These are phyloP conservation scores for Tetranychus truncatus DNA, from an alignment of 2,888 invertebrate species.

Conservation along the genomic window DNA sequence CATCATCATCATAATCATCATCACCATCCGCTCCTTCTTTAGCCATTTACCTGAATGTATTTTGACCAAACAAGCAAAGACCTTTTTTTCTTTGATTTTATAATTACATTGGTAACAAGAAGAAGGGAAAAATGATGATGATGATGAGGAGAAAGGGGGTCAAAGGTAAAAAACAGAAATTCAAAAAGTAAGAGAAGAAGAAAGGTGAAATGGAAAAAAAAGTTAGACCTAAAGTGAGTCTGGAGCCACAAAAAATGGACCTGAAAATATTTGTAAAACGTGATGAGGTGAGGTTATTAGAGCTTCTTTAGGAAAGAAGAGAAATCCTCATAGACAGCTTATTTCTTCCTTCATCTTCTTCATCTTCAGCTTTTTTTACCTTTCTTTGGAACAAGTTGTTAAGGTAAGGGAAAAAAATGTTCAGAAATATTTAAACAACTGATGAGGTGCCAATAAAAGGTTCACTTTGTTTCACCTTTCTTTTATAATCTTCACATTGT, in stretches of 20 bases:
- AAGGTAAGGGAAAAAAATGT: background rate
- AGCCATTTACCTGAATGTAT: background rate
- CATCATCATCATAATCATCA: background rate
- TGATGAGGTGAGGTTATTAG: constrained; percentile 1
- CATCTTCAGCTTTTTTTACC: background rate
- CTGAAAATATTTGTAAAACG: background rate
- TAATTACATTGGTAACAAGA: background rate
- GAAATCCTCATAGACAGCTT: background rate
- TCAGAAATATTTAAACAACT: background rate
- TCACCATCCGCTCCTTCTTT: background rate
- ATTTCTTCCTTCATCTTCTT: background rate
- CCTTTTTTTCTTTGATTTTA: background rate
- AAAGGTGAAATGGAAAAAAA: background rate
- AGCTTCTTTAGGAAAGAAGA: background rate
- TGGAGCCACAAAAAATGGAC: background rate
- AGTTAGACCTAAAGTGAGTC: background rate
- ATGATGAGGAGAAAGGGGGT: background rate
- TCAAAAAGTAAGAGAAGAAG: background rate
- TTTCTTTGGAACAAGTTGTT: background rate
- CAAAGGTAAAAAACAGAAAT: background rate
- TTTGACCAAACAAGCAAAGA: background rate
- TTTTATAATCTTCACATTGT: background rate
- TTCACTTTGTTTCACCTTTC: background rate
- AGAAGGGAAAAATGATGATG: too few relatives aligned
- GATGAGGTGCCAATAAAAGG: background rate